Conservation (phyloP, 30 jellyfish, hydroid and myxozoan species). For the Aurelia sp. region DNA sequence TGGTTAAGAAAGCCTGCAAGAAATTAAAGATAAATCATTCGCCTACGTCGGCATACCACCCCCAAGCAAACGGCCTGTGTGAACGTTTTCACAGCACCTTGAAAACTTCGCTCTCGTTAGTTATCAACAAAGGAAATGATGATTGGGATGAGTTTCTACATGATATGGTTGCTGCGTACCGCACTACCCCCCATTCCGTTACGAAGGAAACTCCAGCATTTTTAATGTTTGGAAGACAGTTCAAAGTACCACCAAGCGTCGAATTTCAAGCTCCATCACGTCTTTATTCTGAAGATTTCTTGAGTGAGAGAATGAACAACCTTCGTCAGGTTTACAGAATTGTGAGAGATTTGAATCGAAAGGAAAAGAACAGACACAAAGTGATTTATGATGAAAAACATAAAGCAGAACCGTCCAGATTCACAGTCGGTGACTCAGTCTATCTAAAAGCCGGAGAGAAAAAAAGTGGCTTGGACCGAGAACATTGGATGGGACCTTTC, state of each 20-base stretch:
- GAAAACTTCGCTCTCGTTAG: constrained; percentile 21
- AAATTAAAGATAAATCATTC: not conserved
- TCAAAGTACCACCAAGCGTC: constrained; percentile 27
- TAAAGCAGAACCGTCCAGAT: too few species aligned
- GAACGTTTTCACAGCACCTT: constrained; percentile 31
- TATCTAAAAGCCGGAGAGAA: not conserved
- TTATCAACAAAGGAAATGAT: constrained; percentile 10
- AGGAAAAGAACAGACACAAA: not conserved
- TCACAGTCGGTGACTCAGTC: too few species aligned
- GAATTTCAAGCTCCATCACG: constrained; percentile 28
- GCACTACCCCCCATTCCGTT: constrained; percentile 40
- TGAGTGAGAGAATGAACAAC: constrained; percentile 14
- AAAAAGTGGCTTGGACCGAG: not conserved
- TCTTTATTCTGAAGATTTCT: constrained; percentile 24
- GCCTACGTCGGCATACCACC: constrained; percentile 16
- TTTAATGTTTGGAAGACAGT: constrained; percentile 37
- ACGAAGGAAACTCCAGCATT: constrained; percentile 42
- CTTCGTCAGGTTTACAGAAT: constrained; percentile 15
- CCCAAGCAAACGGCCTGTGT: constrained; percentile 39
- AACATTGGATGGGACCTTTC: constrained; percentile 18
- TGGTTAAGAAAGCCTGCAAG: constrained; percentile 36
- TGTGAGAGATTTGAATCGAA: constrained; percentile 21
- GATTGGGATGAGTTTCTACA: constrained; percentile 28
- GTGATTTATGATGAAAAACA: too few species aligned
- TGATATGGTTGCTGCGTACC: constrained; percentile 24